Percentiles rank a stretch among this genome's conserved stretches.
Conservation (phyloP, 2,888 invertebrate genomes). For the Charanyca ferruginea region DNA sequence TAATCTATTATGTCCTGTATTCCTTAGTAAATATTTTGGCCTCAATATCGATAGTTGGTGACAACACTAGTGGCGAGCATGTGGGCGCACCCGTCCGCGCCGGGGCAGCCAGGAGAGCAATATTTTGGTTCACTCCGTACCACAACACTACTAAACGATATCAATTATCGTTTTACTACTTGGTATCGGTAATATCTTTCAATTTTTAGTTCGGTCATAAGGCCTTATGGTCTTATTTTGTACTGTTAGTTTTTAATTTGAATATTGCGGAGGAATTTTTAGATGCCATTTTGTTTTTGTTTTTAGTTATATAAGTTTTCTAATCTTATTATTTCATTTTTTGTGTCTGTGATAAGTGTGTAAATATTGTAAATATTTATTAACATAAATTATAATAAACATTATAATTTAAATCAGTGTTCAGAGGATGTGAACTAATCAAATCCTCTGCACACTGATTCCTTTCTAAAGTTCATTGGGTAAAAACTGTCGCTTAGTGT, state of each 20-base stretch:
- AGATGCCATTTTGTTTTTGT: no score
- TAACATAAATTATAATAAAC: no score
- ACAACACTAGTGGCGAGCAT: constrained; percentile 82
- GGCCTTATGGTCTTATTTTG: neutral
- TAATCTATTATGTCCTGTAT: neutral
- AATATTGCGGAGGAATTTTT: no score
- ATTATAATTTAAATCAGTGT: no score
- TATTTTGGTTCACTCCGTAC: constrained; percentile 89
- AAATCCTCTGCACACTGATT: no score
- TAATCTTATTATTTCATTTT: no score
- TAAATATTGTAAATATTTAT: no score
- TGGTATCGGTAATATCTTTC: constrained; percentile 54
- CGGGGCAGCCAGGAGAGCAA: constrained; percentile 85
- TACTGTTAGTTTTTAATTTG: no score
- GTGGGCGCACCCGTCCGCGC: constrained; percentile 88
- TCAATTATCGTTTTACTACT: constrained; percentile 51
- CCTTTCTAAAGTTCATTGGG: neutral
- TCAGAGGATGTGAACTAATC: no score
- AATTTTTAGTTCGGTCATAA: constrained; percentile 1
- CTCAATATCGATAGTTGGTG: constrained; percentile 37
- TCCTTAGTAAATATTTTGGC: neutral
- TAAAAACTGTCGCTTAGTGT: neutral
- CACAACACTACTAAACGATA: constrained; percentile 61
- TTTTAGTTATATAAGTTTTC: no score
- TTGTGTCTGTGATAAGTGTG: no score